Conservation (phyloP, 2,797 vertebrate species). For the Oophaga sylvatica region DNA sequence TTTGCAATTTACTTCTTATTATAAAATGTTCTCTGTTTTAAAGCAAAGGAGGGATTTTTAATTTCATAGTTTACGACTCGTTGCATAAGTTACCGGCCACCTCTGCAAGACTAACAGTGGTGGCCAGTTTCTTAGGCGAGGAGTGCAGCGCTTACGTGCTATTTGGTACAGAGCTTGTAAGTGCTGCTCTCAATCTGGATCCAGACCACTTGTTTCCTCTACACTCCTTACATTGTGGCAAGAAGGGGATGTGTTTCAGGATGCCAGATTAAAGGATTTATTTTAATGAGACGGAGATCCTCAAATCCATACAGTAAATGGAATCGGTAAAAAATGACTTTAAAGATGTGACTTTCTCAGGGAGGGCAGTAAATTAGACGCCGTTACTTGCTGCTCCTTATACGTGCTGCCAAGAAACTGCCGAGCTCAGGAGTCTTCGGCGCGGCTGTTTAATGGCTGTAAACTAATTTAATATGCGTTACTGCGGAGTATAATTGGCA, state of each 20-base stretch:
- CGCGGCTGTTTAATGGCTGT: constrained; percentile 3
- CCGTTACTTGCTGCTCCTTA: neutral
- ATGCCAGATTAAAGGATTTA: neutral
- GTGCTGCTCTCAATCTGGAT: too few relatives aligned
- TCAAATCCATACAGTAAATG: neutral
- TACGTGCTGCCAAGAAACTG: neutral
- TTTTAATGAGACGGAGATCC: neutral
- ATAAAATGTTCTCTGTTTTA: too few relatives aligned
- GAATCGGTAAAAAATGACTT: neutral
- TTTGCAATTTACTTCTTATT: too few relatives aligned
- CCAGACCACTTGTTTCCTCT: too few relatives aligned
- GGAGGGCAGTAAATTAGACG: neutral
- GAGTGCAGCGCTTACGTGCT: too few relatives aligned
- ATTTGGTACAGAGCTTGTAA: too few relatives aligned
- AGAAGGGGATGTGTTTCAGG: neutral
- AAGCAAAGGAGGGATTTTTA: too few relatives aligned
- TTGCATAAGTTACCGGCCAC: too few relatives aligned
- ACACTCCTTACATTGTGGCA: neutral
- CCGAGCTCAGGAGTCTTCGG: neutral
- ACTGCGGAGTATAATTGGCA: constrained; percentile 21
- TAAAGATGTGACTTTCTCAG: neutral
- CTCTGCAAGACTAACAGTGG: too few relatives aligned
- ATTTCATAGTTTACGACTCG: too few relatives aligned
- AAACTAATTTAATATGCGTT: constrained; percentile 26
- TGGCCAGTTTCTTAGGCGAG: too few relatives aligned